A percentile compares a stretch with the other conserved stretches of the same genome.
Evolutionary conservation across 1,140 invertebrate species (phyloP).

Genomic region (Drosophila virilis): DNA sequence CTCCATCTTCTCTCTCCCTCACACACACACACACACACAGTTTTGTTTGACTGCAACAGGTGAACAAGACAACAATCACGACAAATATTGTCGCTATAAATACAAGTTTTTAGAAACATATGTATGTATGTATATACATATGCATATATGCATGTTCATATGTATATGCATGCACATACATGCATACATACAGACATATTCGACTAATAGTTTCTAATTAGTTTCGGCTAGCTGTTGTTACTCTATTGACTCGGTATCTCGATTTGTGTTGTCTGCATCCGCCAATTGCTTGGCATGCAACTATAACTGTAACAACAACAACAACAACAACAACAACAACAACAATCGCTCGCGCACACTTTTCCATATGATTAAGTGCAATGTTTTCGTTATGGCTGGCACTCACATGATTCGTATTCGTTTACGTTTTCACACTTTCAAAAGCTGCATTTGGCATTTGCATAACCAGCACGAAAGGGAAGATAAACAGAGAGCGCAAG

Average conservation of each 20-base stretch:
- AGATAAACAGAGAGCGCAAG: constrained; percentile 20
- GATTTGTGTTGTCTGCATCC: constrained; percentile 29
- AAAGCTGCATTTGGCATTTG: constrained; percentile 53
- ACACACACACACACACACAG: not conserved
- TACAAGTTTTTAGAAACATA: constrained; percentile 57
- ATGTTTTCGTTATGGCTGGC: constrained; percentile 38
- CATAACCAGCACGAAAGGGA: constrained; percentile 44
- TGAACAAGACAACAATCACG: constrained; percentile 25
- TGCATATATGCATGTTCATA: constrained; percentile 2
- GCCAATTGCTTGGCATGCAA: constrained; percentile 1
- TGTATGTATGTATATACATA: not conserved
- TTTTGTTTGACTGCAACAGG: constrained; percentile 43
- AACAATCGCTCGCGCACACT: constrained; percentile 1
- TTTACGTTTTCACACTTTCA: constrained; percentile 48
- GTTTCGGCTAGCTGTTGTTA: constrained; percentile 13
- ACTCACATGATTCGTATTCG: constrained; percentile 63
- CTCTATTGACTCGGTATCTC: constrained; percentile 1
- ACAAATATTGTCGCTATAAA: constrained; percentile 39
- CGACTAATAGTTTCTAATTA: constrained; percentile 27
- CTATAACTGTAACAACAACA: constrained; percentile 9
- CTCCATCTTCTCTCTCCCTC: constrained; percentile 12
- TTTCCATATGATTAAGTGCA: constrained; percentile 28
- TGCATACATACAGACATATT: constrained; percentile 1
- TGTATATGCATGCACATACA: not conserved
- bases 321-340: constrained; percentile 18